A percentile compares a stretch with the other conserved stretches of the same genome.
Conservation (phyloP, 2,113 vertebrate genomes). For the Melanocharis versteri region DNA sequence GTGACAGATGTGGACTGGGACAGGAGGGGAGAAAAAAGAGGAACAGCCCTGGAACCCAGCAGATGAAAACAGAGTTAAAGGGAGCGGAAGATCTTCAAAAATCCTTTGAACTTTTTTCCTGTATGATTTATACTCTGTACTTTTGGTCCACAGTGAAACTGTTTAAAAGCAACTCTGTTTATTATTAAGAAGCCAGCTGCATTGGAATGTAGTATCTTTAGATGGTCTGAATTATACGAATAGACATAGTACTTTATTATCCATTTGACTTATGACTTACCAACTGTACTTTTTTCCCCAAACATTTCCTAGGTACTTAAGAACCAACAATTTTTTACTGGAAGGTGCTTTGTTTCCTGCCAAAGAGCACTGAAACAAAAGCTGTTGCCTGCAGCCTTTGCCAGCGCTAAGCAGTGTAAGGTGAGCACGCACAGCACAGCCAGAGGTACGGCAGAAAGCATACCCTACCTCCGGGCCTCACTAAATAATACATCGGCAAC, state of each 20-base stretch:
- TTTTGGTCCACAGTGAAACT: background rate
- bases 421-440: conserved; percentile 61
- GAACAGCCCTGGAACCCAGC: background rate
- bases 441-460: conserved; percentile 50
- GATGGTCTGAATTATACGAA: background rate
- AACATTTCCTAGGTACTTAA: background rate
- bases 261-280: background rate
- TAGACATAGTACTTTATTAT: background rate
- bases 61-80: background rate
- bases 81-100: background rate
- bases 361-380: conserved; percentile 70
- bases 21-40: background rate
- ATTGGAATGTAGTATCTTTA: background rate
- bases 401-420: conserved; percentile 70
- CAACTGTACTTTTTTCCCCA: background rate
- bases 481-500: conserved; percentile 93
- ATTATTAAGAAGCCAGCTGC: background rate
- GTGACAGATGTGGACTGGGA: background rate
- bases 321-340: background rate
- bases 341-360: conserved; percentile 34
- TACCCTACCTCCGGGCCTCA: conserved; percentile 67
- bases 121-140: background rate
- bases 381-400: conserved; percentile 52
- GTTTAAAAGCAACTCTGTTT: background rate
- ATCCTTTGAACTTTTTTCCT: background rate